These are phyloP conservation scores for Porites lobata DNA, from an alignment of 92 coral and sea anemone species.

Conservation along the genomic window DNA sequence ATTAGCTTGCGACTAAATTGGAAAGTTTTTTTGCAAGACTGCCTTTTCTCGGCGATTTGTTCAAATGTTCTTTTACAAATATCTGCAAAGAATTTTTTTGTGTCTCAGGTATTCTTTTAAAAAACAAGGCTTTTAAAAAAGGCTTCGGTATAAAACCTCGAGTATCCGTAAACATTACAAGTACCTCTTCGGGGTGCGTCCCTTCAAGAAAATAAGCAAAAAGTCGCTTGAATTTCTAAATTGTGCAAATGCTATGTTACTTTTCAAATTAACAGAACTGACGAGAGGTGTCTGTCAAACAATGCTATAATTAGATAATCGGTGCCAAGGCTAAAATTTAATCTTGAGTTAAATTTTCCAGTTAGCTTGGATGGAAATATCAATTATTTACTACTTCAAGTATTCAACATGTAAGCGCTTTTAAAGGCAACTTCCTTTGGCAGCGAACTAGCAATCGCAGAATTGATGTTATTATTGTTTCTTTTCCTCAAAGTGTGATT, in stretches of 20 bases:
- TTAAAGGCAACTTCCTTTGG: neutral
- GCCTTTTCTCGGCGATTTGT: too few relatives aligned
- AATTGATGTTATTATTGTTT: neutral
- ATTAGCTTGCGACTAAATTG: neutral
- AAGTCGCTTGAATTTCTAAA: neutral
- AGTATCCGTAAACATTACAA: too few relatives aligned
- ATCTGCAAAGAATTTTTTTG: too few relatives aligned
- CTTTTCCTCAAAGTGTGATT: neutral
- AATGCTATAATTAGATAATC: neutral
- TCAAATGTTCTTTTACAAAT: too few relatives aligned
- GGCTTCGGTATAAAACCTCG: too few relatives aligned
- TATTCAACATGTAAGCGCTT: neutral
- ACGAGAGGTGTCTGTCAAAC: neutral
- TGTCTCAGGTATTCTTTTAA: too few relatives aligned
- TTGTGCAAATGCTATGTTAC: slow-evolving; percentile 5
- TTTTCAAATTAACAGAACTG: slow-evolving; percentile 2
- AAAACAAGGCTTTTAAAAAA: too few relatives aligned
- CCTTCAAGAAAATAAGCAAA: neutral
- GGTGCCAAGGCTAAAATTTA: neutral
- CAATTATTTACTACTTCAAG: neutral
- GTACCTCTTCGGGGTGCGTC: too few relatives aligned
- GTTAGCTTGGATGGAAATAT: neutral
- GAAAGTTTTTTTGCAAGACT: too few relatives aligned
- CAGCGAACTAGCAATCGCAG: neutral
- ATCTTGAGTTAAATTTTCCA: neutral